These are phyloP conservation scores for Montipora cactus DNA, from an alignment of 64 coral and sea anemone genomes.

Conservation along the genomic window DNA sequence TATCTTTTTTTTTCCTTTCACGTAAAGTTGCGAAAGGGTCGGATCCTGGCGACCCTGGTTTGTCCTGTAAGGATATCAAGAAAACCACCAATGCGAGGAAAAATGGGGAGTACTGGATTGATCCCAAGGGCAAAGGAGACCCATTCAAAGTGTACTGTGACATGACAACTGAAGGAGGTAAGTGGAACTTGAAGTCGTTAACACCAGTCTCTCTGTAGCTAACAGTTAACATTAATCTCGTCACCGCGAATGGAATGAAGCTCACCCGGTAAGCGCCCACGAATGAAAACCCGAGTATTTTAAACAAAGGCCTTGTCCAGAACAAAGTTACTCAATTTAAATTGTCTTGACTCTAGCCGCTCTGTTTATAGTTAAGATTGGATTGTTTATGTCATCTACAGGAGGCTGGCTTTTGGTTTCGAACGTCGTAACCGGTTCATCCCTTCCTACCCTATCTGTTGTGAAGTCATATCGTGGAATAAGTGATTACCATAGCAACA, in stretches of 20 bases:
- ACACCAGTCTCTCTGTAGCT: too few species aligned
- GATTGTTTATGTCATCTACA: background rate
- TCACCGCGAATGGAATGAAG: too few species aligned
- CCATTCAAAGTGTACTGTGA: slow-evolving; percentile 60
- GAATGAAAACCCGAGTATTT: too few species aligned
- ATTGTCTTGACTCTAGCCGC: too few species aligned
- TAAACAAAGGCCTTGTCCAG: too few species aligned
- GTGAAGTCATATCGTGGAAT: background rate
- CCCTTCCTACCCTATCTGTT: background rate
- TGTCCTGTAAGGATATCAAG: slow-evolving; percentile 10
- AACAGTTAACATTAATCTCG: too few species aligned
- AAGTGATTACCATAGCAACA: background rate
- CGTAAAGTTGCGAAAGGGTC: background rate
- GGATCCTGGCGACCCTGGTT: background rate
- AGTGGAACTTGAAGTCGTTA: background rate
- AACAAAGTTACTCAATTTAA: too few species aligned
- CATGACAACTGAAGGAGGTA: slow-evolving; percentile 58
- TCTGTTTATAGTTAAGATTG: too few species aligned
- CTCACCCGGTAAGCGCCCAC: too few species aligned
- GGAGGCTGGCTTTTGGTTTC: slow-evolving; percentile 27
- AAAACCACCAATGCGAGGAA: background rate
- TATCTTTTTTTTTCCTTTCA: background rate
- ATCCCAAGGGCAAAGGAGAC: slow-evolving; percentile 25
- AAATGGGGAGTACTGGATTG: slow-evolving; percentile 48
- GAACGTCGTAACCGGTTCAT: background rate